phyloP scores from a whole-genome alignment of 1,140 invertebrate species.

The Drosophila sulfurigaster region DNA sequence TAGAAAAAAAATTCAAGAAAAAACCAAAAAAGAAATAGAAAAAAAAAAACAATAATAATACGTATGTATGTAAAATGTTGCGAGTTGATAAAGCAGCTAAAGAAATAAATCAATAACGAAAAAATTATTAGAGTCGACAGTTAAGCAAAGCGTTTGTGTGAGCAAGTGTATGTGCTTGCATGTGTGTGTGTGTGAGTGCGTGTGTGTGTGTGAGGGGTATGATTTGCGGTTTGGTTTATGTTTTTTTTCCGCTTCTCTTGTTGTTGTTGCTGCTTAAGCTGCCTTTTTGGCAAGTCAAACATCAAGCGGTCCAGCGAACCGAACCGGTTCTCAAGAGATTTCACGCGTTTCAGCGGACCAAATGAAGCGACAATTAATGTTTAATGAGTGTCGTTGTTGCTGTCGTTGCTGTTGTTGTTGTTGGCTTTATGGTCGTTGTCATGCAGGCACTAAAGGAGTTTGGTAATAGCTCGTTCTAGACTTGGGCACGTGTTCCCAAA shows the following conservation, averaged over 20 bases:
- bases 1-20: conserved; percentile 4
- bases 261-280: conserved; percentile 21
- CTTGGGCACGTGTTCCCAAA: conserved; percentile 49
- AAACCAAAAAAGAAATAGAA: conserved; percentile 13
- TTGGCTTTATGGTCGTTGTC: no score
- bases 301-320: conserved; percentile 44
- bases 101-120: conserved; percentile 81
- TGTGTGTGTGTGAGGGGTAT: conserved; percentile 39
- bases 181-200: conserved; percentile 32
- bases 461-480: conserved; percentile 17
- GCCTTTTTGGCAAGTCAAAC: conserved; percentile 51
- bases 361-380: conserved; percentile 77
- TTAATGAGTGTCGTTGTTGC: conserved; percentile 52
- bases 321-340: conserved; percentile 81
- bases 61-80: conserved; percentile 10
- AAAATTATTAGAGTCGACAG: conserved; percentile 74
- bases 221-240: conserved; percentile 38
- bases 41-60: conserved; percentile 13
- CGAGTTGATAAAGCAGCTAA: conserved; percentile 71
- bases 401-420: background rate
- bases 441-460: conserved; percentile 1
- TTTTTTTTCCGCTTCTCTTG: conserved; percentile 31
- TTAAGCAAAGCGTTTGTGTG: conserved; percentile 54
- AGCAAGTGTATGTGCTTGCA: conserved; percentile 26
- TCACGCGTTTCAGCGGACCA: conserved; percentile 67